A percentile compares a stretch with the other conserved stretches of the same genome.
Evolutionary conservation across 53 echinoderm and acorn worm species (phyloP).

Genomic region (Patiria pectinifera): DNA sequence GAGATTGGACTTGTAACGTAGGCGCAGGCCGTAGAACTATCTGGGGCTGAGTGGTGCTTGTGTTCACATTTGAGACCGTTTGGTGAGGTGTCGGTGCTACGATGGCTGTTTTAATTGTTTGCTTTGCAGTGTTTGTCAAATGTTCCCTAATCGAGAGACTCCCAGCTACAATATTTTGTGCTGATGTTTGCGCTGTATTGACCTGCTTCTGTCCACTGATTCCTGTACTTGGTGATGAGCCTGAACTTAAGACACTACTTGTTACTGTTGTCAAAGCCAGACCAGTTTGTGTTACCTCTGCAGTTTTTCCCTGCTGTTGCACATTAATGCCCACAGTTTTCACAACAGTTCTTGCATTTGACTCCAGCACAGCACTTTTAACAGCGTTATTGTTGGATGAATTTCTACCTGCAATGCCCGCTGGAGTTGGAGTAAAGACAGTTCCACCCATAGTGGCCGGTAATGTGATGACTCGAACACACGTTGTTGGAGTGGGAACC

Average conservation of each 20-base stretch:
- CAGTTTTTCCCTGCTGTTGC: conserved; percentile 9
- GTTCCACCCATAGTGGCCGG: conserved; percentile 60
- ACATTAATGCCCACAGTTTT: conserved; percentile 18
- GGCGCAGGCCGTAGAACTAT: conserved; percentile 64
- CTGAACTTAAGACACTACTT: conserved; percentile 34
- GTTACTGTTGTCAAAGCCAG: conserved; percentile 41
- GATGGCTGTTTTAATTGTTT: conserved; percentile 5
- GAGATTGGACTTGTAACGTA: neutral
- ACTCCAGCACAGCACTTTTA: conserved; percentile 13
- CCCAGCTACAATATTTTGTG: conserved; percentile 6
- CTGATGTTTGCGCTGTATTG: neutral
- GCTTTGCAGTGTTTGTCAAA: conserved; percentile 49
- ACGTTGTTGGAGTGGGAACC: conserved; percentile 61
- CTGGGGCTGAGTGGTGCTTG: conserved; percentile 42
- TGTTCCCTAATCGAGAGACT: conserved; percentile 57
- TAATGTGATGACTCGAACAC: conserved; percentile 77
- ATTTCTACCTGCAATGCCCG: neutral
- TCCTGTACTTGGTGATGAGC: conserved; percentile 31
- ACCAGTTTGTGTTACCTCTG: neutral
- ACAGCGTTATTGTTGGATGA: neutral
- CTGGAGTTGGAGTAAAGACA: conserved; percentile 36
- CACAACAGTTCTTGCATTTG: conserved; percentile 55
- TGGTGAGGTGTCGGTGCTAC: conserved; percentile 37
- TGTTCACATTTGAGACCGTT: conserved; percentile 1
- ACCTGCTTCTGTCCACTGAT: conserved; percentile 7